Evolutionary conservation across 2,113 vertebrate species (phyloP).

Genomic region (Phrynosoma blainvillii): DNA sequence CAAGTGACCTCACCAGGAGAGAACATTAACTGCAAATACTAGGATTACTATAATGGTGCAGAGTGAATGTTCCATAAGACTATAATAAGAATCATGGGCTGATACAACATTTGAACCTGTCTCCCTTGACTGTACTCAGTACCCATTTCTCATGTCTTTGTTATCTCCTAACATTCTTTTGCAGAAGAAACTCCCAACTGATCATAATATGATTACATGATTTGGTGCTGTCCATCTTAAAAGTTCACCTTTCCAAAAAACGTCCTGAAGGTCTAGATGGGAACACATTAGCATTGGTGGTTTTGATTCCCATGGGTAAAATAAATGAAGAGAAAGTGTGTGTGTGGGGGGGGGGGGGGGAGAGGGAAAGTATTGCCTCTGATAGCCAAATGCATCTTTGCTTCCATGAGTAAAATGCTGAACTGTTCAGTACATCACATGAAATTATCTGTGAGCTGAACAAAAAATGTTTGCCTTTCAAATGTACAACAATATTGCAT

Average conservation of each 20-base stretch:
- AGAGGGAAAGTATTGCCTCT: slow-evolving; percentile 45
- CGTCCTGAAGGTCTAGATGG: slow-evolving; percentile 2
- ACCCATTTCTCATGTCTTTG: too few relatives aligned
- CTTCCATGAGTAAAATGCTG: slow-evolving; percentile 48
- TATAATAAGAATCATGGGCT: too few relatives aligned
- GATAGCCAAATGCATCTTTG: slow-evolving; percentile 40
- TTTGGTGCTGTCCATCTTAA: not conserved
- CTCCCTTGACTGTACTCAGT: too few relatives aligned
- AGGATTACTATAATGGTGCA: too few relatives aligned
- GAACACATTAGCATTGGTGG: slow-evolving; percentile 16
- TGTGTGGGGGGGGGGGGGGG: too few relatives aligned
- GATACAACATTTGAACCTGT: too few relatives aligned
- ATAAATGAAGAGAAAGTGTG: slow-evolving; percentile 46
- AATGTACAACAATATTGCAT: slow-evolving; percentile 45
- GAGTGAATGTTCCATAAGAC: too few relatives aligned
- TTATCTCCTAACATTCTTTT: not conserved
- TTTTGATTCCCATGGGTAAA: slow-evolving; percentile 54
- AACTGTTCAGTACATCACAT: slow-evolving; percentile 49
- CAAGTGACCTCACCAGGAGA: too few relatives aligned
- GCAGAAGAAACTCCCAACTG: fast-evolving
- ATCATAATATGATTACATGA: not conserved
- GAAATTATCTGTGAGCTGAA: slow-evolving; percentile 61
- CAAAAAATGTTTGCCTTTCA: slow-evolving; percentile 60
- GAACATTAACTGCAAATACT: too few relatives aligned
- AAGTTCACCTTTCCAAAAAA: not conserved